Percentiles rank a stretch among this genome's conserved stretches.
Evolutionary conservation across 2,797 vertebrate genomes (phyloP).

Genomic region (Sebastes kiyomatsui): DNA sequence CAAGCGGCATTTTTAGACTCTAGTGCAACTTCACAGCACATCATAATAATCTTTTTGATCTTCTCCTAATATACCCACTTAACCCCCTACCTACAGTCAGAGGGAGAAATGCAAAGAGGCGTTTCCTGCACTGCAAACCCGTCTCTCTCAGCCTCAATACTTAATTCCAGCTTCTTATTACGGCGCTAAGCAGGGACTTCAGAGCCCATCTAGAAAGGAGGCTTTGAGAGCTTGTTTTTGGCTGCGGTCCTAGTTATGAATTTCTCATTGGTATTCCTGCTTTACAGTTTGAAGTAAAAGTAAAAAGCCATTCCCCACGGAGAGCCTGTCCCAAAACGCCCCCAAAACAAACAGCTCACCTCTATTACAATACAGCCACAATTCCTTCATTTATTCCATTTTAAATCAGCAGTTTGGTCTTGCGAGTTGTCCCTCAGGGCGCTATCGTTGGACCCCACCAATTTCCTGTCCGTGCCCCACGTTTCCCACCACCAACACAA

Average conservation of each 20-base stretch:
- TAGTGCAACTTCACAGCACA: slow-evolving; percentile 32
- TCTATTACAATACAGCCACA: slow-evolving; percentile 8
- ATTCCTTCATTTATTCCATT: slow-evolving; percentile 28
- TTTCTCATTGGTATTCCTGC: slow-evolving; percentile 64
- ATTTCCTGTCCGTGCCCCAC: slow-evolving; percentile 16
- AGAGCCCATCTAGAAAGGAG: slow-evolving; percentile 37
- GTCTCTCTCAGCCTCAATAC: slow-evolving; percentile 19
- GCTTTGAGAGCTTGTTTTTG: slow-evolving; percentile 60
- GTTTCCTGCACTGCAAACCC: slow-evolving; percentile 14
- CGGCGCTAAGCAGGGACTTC: slow-evolving; percentile 35
- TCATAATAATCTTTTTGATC: slow-evolving; percentile 60
- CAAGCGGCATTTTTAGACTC: slow-evolving; percentile 10
- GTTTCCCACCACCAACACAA: neutral
- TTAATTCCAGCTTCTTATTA: slow-evolving; percentile 56
- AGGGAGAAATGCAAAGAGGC: slow-evolving; percentile 39
- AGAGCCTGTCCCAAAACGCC: slow-evolving; percentile 23
- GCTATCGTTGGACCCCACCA: slow-evolving; percentile 3
- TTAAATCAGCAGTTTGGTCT: slow-evolving; percentile 15
- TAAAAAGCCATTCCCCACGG: slow-evolving; percentile 32
- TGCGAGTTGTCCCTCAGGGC: slow-evolving; percentile 26
- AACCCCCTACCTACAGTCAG: slow-evolving; percentile 29
- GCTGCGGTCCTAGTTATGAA: slow-evolving; percentile 46
- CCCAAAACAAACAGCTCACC: slow-evolving; percentile 4
- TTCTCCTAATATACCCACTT: slow-evolving; percentile 50
- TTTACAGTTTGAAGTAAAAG: slow-evolving; percentile 33